These are phyloP conservation scores for Epinephelus lanceolatus DNA, from an alignment of 2,113 vertebrate species.

Conservation along the genomic window DNA sequence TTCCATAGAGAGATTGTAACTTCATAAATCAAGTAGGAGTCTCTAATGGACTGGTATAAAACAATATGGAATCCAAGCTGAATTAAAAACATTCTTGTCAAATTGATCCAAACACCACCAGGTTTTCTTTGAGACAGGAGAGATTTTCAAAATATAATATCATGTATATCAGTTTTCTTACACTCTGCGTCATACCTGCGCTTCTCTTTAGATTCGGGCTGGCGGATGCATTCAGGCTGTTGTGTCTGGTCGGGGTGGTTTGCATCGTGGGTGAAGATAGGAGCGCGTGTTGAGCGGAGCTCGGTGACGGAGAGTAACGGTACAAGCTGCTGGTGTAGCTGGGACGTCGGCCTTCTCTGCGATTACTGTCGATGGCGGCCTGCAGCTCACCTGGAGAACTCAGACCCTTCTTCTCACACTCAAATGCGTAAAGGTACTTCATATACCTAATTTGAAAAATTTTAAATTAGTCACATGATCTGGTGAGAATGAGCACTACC, in stretches of 20 bases:
- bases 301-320: constrained; percentile 86
- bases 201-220: constrained; percentile 89
- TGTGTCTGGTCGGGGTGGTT: constrained; percentile 81
- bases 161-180: not conserved
- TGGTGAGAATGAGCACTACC: not conserved
- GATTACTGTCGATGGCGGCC: constrained; percentile 96
- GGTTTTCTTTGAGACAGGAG: not conserved
- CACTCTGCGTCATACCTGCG: constrained; percentile 64
- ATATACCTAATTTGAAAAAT: constrained; percentile 83
- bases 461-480: not conserved
- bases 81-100: not conserved
- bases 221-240: constrained; percentile 83
- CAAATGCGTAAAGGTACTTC: constrained; percentile 98
- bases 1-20: too few relatives aligned
- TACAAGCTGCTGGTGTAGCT: constrained; percentile 95
- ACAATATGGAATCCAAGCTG: not conserved
- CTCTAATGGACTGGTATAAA: not conserved
- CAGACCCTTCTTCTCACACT: constrained; percentile 96
- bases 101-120: not conserved
- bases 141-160: not conserved
- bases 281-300: constrained; percentile 73
- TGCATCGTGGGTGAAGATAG: constrained; percentile 88
- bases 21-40: not conserved
- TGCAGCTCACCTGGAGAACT: constrained; percentile 96
- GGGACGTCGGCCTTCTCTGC: constrained; percentile 94